A percentile compares a stretch with the other conserved stretches of the same genome.
These are phyloP conservation scores for Alitta virens DNA, from an alignment of 2,888 invertebrate species.

Conservation along the genomic window DNA sequence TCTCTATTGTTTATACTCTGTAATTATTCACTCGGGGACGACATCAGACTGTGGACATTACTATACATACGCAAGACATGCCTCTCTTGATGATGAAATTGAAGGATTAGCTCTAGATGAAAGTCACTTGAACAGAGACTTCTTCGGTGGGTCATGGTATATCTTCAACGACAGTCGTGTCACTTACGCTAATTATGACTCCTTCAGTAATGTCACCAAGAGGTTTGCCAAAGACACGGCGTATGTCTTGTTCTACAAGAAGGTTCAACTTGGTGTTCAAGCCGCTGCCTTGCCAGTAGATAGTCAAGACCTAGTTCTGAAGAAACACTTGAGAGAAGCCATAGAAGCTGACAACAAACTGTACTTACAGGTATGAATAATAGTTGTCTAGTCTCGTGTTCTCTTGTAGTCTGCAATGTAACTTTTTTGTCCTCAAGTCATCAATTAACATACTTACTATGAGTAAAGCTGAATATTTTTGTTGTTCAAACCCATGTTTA, in stretches of 20 bases:
- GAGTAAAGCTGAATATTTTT: too few species aligned
- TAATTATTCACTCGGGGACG: slow-evolving; percentile 80
- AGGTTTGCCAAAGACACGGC: slow-evolving; percentile 71
- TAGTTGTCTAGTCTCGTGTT: too few species aligned
- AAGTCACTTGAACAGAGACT: background rate
- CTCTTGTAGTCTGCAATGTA: too few species aligned
- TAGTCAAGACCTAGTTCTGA: background rate
- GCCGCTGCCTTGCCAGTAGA: background rate
- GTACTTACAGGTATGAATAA: slow-evolving; percentile 11
- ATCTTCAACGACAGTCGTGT: slow-evolving; percentile 80
- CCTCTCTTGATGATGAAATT: background rate
- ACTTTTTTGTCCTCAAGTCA: too few species aligned
- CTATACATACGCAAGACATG: slow-evolving; percentile 70
- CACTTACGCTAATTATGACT: slow-evolving; percentile 52
- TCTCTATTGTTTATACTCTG: slow-evolving; percentile 74
- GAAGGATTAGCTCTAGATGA: background rate
- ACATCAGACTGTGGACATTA: slow-evolving; percentile 85
- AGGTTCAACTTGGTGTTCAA: background rate
- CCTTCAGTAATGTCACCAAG: slow-evolving; percentile 44
- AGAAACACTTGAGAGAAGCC: slow-evolving; percentile 9
- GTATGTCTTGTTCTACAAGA: slow-evolving; percentile 74
- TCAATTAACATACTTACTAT: too few species aligned
- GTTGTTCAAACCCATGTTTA: too few species aligned
- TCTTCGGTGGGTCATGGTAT: slow-evolving; percentile 64
- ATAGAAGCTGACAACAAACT: slow-evolving; percentile 19